These are phyloP conservation scores for Phocides pigmalion DNA, from an alignment of 1,140 invertebrate species.

Conservation along the genomic window DNA sequence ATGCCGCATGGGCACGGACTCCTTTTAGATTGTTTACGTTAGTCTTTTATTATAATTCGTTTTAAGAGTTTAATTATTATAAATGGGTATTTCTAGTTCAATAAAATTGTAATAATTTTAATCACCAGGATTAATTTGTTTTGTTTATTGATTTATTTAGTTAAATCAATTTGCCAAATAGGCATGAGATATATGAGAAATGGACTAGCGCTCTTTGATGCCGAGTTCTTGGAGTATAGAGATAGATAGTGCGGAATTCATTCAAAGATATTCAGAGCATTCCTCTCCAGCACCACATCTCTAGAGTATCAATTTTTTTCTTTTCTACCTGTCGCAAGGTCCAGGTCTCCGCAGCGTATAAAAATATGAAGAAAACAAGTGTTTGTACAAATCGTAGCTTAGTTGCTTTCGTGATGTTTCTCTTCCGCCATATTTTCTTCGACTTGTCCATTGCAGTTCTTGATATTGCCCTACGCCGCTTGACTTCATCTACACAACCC, in stretches of 20 bases:
- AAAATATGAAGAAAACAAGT: conserved; percentile 17
- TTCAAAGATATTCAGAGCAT: conserved; percentile 32
- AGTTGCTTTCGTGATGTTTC: conserved; percentile 12
- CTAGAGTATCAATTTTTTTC: conserved; percentile 12
- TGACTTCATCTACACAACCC: conserved; percentile 19
- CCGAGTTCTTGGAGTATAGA: conserved; percentile 32
- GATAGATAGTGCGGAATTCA: conserved; percentile 15
- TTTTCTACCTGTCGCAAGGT: conserved; percentile 4
- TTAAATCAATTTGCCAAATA: too few relatives aligned
- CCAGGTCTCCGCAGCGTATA: conserved; percentile 16
- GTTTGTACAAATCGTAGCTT: conserved; percentile 5
- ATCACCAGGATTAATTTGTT: too few relatives aligned
- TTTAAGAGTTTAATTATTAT: too few relatives aligned
- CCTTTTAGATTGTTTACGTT: too few relatives aligned
- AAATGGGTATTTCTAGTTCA: too few relatives aligned
- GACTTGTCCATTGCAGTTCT: conserved; percentile 21
- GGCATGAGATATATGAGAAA: too few relatives aligned
- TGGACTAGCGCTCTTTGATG: conserved; percentile 21
- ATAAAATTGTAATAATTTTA: too few relatives aligned
- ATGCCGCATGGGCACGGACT: too few relatives aligned
- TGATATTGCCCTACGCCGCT: conserved; percentile 23
- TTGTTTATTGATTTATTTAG: too few relatives aligned
- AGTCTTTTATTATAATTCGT: too few relatives aligned
- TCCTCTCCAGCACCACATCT: conserved; percentile 25
- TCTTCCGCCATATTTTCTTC: conserved; percentile 27